phyloP scores from a whole-genome alignment of 2,797 vertebrate species.

The Falco novaeseelandiae region DNA sequence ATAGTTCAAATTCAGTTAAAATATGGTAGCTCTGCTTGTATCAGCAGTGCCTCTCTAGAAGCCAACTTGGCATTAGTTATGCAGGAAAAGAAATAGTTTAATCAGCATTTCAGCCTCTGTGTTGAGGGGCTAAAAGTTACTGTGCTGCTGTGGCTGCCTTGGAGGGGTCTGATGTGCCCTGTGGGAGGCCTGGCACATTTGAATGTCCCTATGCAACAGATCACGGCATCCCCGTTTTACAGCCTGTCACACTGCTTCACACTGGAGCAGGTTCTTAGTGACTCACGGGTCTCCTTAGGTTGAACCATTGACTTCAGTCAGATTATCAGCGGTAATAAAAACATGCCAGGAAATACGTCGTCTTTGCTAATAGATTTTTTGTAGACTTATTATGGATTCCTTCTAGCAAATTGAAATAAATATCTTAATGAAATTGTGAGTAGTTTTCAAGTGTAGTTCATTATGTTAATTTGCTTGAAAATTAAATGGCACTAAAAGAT shows the following conservation, averaged over 20 bases:
- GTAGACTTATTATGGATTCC: not conserved
- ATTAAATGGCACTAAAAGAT: constrained; percentile 16
- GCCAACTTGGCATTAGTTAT: not conserved
- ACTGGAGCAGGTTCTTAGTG: not conserved
- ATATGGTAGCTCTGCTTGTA: not conserved
- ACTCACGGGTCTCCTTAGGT: not conserved
- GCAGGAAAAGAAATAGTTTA: not conserved
- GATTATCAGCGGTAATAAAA: not conserved
- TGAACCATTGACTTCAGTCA: not conserved
- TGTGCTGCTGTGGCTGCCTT: not conserved
- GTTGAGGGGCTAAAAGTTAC: not conserved
- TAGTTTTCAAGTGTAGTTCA: constrained; percentile 28
- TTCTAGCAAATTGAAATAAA: constrained; percentile 39
- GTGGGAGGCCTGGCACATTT: not conserved
- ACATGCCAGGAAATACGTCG: not conserved
- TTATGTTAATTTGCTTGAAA: constrained; percentile 42
- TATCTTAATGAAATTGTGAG: constrained; percentile 34
- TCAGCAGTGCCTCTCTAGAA: not conserved
- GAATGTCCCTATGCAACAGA: not conserved
- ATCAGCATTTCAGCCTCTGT: not conserved
- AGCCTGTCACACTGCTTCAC: not conserved
- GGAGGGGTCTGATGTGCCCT: not conserved
- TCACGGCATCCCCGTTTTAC: not conserved
- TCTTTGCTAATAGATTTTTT: not conserved
- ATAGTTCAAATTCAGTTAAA: not conserved